These are phyloP conservation scores for Pitangus sulphuratus DNA, from an alignment of 2,797 vertebrate species.

Conservation along the genomic window DNA sequence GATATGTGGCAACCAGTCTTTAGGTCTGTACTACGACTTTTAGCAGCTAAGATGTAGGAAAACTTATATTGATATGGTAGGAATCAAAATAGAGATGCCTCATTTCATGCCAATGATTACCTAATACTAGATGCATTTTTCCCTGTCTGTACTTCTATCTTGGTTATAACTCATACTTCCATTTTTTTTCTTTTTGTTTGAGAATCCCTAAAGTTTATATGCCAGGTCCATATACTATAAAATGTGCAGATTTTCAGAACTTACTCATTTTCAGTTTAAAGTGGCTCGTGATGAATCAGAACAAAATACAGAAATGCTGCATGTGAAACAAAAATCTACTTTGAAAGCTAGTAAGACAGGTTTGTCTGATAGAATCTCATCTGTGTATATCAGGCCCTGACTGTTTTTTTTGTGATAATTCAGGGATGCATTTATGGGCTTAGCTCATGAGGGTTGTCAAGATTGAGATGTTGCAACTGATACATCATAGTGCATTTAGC, in stretches of 20 bases:
- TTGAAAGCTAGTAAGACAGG: not conserved
- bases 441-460: not conserved
- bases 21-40: not conserved
- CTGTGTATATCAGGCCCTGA: fast-evolving
- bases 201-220: not conserved
- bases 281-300: not conserved
- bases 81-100: not conserved
- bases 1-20: not conserved
- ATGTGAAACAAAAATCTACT: not conserved
- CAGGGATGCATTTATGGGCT: not conserved
- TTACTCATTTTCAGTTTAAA: not conserved
- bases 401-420: not conserved
- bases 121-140: not conserved
- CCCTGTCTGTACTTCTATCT: not conserved
- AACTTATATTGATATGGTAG: not conserved
- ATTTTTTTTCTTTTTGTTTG: not conserved
- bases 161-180: not conserved
- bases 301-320: not conserved
- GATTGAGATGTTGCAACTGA: not conserved
- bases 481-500: not conserved
- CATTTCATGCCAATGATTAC: not conserved
- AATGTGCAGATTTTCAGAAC: not conserved
- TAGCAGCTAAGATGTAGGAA: not conserved
- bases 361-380: not conserved
- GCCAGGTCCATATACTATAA: not conserved